These are phyloP conservation scores for Galerucella calmariensis DNA, from an alignment of 2,888 invertebrate genomes.

Conservation along the genomic window DNA sequence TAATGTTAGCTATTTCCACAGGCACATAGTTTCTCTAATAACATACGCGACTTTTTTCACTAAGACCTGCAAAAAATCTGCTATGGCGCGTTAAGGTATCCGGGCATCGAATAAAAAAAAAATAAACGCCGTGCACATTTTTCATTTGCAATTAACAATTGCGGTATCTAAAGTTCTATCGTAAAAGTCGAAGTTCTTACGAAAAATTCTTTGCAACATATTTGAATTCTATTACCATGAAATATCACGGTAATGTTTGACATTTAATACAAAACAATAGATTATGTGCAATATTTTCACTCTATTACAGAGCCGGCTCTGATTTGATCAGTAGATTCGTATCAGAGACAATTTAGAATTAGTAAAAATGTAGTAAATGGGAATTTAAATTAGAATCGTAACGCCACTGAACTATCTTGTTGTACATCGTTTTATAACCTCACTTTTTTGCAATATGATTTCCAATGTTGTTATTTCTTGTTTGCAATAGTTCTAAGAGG, in stretches of 20 bases:
- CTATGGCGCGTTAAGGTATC: background rate
- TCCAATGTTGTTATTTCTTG: too few relatives aligned
- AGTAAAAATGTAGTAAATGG: too few relatives aligned
- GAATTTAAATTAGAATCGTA: too few relatives aligned
- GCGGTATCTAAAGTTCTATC: constrained; percentile 6
- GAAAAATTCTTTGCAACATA: constrained; percentile 35
- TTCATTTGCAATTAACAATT: constrained; percentile 6
- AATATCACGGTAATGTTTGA: constrained; percentile 23
- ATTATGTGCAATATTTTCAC: constrained; percentile 28
- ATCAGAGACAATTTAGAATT: too few relatives aligned
- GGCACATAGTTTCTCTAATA: background rate
- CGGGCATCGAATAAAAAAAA: background rate
- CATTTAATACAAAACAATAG: constrained; percentile 36
- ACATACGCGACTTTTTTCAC: constrained; percentile 8
- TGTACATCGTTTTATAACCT: too few relatives aligned
- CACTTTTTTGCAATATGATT: too few relatives aligned
- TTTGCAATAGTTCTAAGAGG: too few relatives aligned
- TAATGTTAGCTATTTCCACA: background rate
- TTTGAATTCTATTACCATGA: constrained; percentile 37
- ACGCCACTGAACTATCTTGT: too few relatives aligned
- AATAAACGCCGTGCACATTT: constrained; percentile 5
- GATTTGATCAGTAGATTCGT: too few relatives aligned
- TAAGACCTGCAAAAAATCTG: background rate
- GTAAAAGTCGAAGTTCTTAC: constrained; percentile 23
- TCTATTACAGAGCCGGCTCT: background rate